Base-by-base conservation (phyloP, 2,113 vertebrate species). In the Macquaria australasica region DNA sequence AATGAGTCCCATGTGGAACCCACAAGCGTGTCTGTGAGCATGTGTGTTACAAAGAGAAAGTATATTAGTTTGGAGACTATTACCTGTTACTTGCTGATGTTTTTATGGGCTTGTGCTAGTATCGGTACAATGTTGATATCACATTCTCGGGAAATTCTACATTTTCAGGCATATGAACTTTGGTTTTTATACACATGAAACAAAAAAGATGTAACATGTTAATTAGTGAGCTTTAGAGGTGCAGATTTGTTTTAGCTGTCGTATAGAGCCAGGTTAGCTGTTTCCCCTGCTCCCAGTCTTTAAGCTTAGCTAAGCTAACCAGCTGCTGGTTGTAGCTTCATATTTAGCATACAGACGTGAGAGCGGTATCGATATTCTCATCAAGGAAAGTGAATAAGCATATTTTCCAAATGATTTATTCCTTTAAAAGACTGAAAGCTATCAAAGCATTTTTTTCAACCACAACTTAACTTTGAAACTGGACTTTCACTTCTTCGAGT, bases 1-100 rank as follows among this genome's bases (percentile, higher is more conserved):
- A 91, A 90, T 82, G 82, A 92, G 64, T 90, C 81, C 84, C 82
- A 31, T 15, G 75, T 84, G 87, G 41, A 87, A 34, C 53, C 10
- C 6, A 20, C 60, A 64, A 51, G 48, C 3, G 20, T 53, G 25
- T 23, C 12, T 73, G 21, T 68, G 59, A 37, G 45, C 4, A 11
- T 53, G 34, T 28, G 16, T 73, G n/a, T 60, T 59, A 41, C 12
- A 21, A 41, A 39, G 2, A 80, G 68, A 77, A 73, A 31, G 31
- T 86, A 56, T 69, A 39, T 82, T 84, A 31, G 79, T 50, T 45
- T 37, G 11, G 28, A 71, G 45, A 37, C 73, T 21, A 11, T 18
- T n/a, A 60, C 6, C 5, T n/a, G 16, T 39, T 62, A 77, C 45
- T 68, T 66, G 37, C 28, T 72, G 1, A 66, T 1, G 18, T 68